Evolutionary conservation across 2,888 invertebrate species (phyloP), one percentile per base, ranked within the genome.

Genomic region (Rhodophaea formosa): DNA sequence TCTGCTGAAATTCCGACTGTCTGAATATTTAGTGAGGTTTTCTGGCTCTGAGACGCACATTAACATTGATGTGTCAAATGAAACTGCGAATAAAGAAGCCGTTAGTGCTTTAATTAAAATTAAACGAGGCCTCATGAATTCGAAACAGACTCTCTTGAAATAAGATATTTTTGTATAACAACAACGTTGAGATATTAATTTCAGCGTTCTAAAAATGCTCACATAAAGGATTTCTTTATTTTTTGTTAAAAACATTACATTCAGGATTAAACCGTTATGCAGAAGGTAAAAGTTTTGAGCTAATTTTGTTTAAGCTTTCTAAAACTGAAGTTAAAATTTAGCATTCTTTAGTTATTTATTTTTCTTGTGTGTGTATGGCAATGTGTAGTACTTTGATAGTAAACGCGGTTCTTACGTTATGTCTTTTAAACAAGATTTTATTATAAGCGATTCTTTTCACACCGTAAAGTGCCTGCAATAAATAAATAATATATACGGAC

Each of bases 21-120:
- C 66, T 71, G 71, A 74, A 77, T 76, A 77, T 78, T 78, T 72
- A 70, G 69, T 68, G 53, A 70, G 64, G 60, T 65, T 74, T 77
- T 79, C 77, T 76, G 74, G 72, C 66, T 67, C 63, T 47, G 56
- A 59, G 57, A 59, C 23, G 53, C 49, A 51, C 62, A 62, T 65
- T 62, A 64, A 64, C 59, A 59, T 59, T 60, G 65, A 65, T 61
- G 62, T 63, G 59, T 64, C 59, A 62, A 64, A 66, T 62, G 58
- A 62, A 62, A 60, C 62, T 53, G 53, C 54, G 35, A 62, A 62
- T 62, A 52, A 60, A 64, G 59, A 58, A 58, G 60, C 62, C 56
- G 56, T 56, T 62, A 58, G 58, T 62, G 57, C 42, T 60, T 58
- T 62, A 65, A 65, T 65, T 65, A 59, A 62, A 58, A 62, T 54